These are phyloP conservation scores for Isaurus tuberculatus DNA, from an alignment of 92 coral and sea anemone genomes.

Conservation along the genomic window DNA sequence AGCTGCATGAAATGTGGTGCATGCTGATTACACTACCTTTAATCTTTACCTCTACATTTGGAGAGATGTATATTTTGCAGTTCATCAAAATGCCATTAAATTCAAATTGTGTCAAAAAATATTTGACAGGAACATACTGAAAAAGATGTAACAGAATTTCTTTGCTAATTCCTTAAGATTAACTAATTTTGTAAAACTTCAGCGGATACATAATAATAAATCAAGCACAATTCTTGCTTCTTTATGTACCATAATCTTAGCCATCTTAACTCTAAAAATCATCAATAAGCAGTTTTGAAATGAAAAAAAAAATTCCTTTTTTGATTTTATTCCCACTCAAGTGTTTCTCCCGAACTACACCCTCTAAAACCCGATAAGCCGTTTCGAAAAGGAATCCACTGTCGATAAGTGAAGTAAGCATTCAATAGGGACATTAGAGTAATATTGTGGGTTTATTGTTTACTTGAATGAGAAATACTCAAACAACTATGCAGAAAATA, in stretches of 20 bases:
- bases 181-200: not conserved
- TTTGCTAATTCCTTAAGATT: not conserved
- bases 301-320: not conserved
- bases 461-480: not conserved
- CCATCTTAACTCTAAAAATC: not conserved
- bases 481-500: not conserved
- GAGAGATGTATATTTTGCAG: not conserved
- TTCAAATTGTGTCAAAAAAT: not conserved
- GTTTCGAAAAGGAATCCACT: not conserved
- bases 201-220: not conserved
- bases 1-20: not conserved
- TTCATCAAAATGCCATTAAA: not conserved
- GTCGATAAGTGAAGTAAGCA: not conserved
- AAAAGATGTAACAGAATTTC: not conserved
- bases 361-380: not conserved
- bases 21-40: not conserved
- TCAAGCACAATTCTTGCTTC: not conserved
- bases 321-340: not conserved
- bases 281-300: not conserved
- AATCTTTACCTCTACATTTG: not conserved
- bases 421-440: not conserved
- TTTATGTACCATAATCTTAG: not conserved
- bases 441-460: not conserved
- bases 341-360: not conserved
- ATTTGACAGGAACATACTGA: not conserved